phyloP scores from a whole-genome alignment of 2,888 invertebrate genomes.

The Epinotia bilunana region DNA sequence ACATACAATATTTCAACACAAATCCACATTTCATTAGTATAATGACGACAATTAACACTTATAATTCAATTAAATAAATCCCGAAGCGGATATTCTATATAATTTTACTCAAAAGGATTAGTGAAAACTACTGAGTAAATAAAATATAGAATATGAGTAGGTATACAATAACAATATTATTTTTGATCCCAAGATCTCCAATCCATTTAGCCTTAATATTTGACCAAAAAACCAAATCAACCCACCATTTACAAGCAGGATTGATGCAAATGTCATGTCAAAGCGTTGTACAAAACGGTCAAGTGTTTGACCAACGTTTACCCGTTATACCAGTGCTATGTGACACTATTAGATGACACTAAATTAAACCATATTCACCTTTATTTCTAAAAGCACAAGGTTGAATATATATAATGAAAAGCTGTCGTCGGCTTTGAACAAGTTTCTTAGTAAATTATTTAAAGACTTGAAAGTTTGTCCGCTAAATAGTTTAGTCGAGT shows the following conservation, averaged over 20 bases:
- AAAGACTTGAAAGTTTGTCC: slow-evolving; percentile 57
- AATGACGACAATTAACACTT: too few species aligned
- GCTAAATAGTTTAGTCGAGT: slow-evolving; percentile 58
- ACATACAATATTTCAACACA: too few species aligned
- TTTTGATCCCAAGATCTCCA: neutral
- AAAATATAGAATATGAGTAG: too few species aligned
- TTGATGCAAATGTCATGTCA: slow-evolving; percentile 43
- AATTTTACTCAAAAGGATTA: too few species aligned
- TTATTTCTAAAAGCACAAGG: neutral
- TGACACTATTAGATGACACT: neutral
- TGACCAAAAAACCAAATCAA: slow-evolving; percentile 24
- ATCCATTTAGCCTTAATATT: slow-evolving; percentile 12
- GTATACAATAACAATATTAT: too few species aligned
- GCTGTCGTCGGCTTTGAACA: slow-evolving; percentile 8
- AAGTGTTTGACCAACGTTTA: slow-evolving; percentile 34
- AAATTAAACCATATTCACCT: neutral
- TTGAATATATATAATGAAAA: neutral
- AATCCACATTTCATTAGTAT: too few species aligned
- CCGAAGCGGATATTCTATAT: too few species aligned
- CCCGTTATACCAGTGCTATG: slow-evolving; percentile 37
- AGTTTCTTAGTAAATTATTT: slow-evolving; percentile 62
- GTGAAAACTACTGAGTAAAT: too few species aligned
- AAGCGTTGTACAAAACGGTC: slow-evolving; percentile 30
- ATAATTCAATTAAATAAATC: too few species aligned
- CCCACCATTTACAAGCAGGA: slow-evolving; percentile 29